Evolutionary conservation across 2,113 vertebrate species (phyloP), one percentile per base, ranked within the genome.

Genomic region (Trachemys scripta): DNA sequence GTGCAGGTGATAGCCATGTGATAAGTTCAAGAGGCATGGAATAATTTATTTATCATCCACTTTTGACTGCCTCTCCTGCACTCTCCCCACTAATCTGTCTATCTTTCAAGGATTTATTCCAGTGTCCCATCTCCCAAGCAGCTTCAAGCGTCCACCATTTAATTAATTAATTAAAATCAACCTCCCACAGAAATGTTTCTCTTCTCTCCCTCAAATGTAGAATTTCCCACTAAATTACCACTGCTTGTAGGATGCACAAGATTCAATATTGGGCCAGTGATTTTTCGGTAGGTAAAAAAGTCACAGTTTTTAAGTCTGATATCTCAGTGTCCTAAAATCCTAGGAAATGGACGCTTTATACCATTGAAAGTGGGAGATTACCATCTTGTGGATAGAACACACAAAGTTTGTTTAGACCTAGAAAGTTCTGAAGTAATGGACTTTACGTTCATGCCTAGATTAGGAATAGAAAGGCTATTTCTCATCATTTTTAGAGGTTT

Each of bases 21-120:
- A 49, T 75, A 92, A 86, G 89, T 97, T 84, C 84, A 84, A 53
- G 87, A 92, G 91, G 88, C 45, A 14, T 94, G 79, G 78, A 9
- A 85, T 91, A 89, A 93, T 95, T 84, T 95, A 87, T 95, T 92
- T 56, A 87, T 90, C 3, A 1, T 94, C 14, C 1, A 2, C n/a
- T 51, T 22, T 69, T 88, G 82, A 91, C 84, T 86, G n/a, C 50
- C 17, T 96, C 22, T 57, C 49, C 20, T 16, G 42, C 38, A 13
- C 88, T 93, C 42, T 90, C 42, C 62, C 89, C 53, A 42, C 53
- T 92, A 86, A 84, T 84, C 94, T 10, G 4, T 38, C 65, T 72
- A 42, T 90, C 31, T 91, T 85, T 35, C 72, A 80, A 89, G 57
- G 54, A 80, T 94, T 78, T 91, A 20, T 29, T 97, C 94, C 82